These are phyloP conservation scores for Drosophila nikananu DNA, from an alignment of 1,140 invertebrate species.

Conservation along the genomic window DNA sequence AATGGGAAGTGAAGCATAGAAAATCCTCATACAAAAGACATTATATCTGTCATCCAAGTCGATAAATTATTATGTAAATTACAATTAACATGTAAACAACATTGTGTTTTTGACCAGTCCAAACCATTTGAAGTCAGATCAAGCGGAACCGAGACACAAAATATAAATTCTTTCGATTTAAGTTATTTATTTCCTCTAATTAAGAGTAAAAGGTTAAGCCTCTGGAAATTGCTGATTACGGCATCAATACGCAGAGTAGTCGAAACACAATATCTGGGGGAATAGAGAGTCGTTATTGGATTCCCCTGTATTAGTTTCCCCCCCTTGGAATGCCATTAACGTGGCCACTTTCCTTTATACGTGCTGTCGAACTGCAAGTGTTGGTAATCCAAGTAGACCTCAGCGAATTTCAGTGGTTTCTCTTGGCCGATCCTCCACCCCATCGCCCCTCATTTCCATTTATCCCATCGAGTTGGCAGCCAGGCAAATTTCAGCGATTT, in stretches of 20 bases:
- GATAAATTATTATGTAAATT: not conserved
- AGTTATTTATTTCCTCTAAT: not conserved
- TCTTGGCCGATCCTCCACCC: not conserved
- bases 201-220: not conserved
- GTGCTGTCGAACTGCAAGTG: constrained; percentile 26
- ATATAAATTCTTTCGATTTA: not conserved
- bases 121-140: not conserved
- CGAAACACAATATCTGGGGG: not conserved
- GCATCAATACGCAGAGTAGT: not conserved
- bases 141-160: not conserved
- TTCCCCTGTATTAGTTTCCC: constrained; percentile 9
- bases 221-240: not conserved
- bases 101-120: not conserved
- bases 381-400: constrained; percentile 41
- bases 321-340: constrained; percentile 26
- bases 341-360: constrained; percentile 28
- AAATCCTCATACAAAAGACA: too few species aligned
- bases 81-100: too few species aligned
- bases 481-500: constrained; percentile 60
- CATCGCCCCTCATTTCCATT: constrained; percentile 1
- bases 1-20: not conserved
- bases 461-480: constrained; percentile 36
- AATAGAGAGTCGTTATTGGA: not conserved
- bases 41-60: too few species aligned
- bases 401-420: constrained; percentile 38